Conservation (phyloP, 2,797 vertebrate genomes). For the Urophycis tenuis region DNA sequence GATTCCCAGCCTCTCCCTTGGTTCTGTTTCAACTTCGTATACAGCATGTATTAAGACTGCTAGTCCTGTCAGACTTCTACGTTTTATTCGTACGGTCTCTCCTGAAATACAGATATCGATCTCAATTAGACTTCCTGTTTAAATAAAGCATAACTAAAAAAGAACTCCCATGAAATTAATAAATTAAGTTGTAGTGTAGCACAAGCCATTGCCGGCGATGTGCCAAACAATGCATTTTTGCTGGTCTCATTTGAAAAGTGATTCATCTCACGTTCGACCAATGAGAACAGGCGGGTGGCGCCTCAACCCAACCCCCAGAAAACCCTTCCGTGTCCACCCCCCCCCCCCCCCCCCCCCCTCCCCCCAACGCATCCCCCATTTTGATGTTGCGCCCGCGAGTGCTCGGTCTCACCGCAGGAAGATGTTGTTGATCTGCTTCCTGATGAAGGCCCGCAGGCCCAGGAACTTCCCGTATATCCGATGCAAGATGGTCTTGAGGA, state of each 20-base stretch:
- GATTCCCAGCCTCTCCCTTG: neutral
- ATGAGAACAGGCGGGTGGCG: neutral
- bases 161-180: neutral
- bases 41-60: neutral
- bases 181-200: neutral
- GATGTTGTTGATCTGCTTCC: constrained; percentile 99
- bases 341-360: no score
- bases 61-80: neutral
- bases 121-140: neutral
- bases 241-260: neutral
- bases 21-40: neutral
- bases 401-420: constrained; percentile 84
- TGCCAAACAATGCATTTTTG: neutral
- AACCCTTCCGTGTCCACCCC: neutral
- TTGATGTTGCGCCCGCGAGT: no score
- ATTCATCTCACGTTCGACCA: neutral
- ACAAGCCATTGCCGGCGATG: neutral
- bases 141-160: neutral
- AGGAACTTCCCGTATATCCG: constrained; percentile 98
- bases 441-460: constrained; percentile 93
- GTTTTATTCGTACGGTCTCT: neutral
- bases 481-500: constrained; percentile 95
- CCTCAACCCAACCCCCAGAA: neutral
- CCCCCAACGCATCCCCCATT: neutral
- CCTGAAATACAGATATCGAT: neutral